Base-by-base conservation (phyloP, 2,797 vertebrate genomes). In the Poeciliopsis infans region DNA sequence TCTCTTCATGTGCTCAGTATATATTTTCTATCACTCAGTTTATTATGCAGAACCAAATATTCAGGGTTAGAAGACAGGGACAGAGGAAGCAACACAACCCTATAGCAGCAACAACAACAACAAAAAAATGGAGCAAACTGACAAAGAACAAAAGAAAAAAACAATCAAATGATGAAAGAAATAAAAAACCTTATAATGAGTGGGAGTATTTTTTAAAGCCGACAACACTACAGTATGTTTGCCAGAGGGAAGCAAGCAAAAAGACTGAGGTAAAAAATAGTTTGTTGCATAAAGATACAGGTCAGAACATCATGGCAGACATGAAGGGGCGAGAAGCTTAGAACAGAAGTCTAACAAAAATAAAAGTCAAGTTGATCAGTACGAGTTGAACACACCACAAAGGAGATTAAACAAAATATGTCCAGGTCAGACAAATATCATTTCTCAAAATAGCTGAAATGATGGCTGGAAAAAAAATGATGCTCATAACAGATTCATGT, bases 401-500 rank as follows among this genome's bases (percentile, higher is more conserved):
- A 1, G 3, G 39, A 15, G 2, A 39, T 23, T 10, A 11, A 39
- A 66, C 16, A 4, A 66, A 66, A 39, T 66, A 11, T 41, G 12
- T 68, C 36, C 31, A 64, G 10, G 59, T 36, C 61, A 68, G 36
- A 68, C 36, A 13, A 68, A 41, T 39, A 39, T 8, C 3, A 12
- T 68, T 41, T 68, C 25, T 47, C 41, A 7, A 45, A 55, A 33
- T 61, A 18, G 59, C 59, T 61, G 15, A 61, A 18, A 33, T 61
- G 28, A 16, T 18, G 28, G 15, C 59, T 33, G 15, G 18, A 13
- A 28, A 59, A 57, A 36, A 47, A n/a, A 33, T 11, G 61, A 83
- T 79, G 87, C 20, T 6, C 36, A 68, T 25, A 64, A 92, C 89
- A 57, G 71, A 87, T 83, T 72, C 6, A 69, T 79, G 76, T 94